phyloP scores from a whole-genome alignment of 30 jellyfish, hydroid and myxozoan genomes.

The Hydractinia echinata region DNA sequence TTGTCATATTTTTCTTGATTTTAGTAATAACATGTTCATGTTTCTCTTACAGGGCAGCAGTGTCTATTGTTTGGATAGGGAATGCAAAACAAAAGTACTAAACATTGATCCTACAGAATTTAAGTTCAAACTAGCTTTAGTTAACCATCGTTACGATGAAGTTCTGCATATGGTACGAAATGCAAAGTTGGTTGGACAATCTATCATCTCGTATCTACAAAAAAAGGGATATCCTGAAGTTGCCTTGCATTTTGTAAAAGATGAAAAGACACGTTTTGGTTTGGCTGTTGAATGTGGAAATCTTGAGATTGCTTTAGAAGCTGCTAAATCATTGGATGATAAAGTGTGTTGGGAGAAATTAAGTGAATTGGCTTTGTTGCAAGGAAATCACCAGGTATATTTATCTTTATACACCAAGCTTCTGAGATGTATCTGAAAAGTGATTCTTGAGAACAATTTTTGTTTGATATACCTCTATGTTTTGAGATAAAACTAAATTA shows the following conservation, averaged over 20 bases:
- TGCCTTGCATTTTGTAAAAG: constrained; percentile 96
- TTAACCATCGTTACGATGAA: constrained; percentile 89
- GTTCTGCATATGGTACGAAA: constrained; percentile 92
- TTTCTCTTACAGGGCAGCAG: constrained; percentile 70
- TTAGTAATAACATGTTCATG: not conserved
- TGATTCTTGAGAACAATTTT: not conserved
- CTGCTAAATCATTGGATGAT: constrained; percentile 94
- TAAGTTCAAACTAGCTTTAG: constrained; percentile 90
- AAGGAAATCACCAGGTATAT: constrained; percentile 91
- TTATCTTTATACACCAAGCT: not conserved
- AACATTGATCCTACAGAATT: constrained; percentile 92
- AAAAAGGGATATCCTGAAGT: constrained; percentile 98
- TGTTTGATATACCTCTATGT: not conserved
- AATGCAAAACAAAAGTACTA: constrained; percentile 83
- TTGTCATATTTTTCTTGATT: not conserved
- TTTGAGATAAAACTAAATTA: too few species aligned
- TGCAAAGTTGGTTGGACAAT: constrained; percentile 94
- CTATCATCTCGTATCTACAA: constrained; percentile 84
- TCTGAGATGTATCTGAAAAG: not conserved
- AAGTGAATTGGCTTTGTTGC: constrained; percentile 88
- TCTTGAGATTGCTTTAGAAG: constrained; percentile 93
- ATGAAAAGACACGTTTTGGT: constrained; percentile 79
- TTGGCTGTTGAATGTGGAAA: constrained; percentile 89
- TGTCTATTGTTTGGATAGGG: constrained; percentile 93
- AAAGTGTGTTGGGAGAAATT: constrained; percentile 87